Base-by-base conservation (phyloP, 2,797 vertebrate species). In the Acomys russatus region DNA sequence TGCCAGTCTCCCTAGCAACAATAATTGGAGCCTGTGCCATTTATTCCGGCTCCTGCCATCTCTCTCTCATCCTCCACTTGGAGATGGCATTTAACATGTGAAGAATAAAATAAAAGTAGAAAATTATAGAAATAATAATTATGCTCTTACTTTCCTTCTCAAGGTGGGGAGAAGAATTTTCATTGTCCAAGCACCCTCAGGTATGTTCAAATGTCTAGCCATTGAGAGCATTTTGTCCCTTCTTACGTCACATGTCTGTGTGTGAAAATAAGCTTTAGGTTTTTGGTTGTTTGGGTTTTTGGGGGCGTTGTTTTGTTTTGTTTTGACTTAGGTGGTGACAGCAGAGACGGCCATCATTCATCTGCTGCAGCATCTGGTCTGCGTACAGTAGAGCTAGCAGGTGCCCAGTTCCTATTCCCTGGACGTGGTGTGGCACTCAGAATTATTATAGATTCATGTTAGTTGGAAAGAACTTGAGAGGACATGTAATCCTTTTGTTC, bases 81-180 rank as follows among this genome's bases (percentile, higher is more conserved):
- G 78, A 83, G 83, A 90, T 22, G 74, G 74, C 56, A 61, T 90
- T 96, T 33, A 49, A 76, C 76, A 63, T 88, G 44, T 9, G 8
- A 66, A 64, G 76, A 82, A 25, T 51, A 95, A n/a, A 94, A 83
- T 23, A 94, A 95, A 73, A 71, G 3, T 73, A 80, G 64, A 25
- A 54, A 68, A 51, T n/a, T n/a, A 20, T 87, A 15, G 20, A 82
- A 90, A 84, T 96, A 18, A 96, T 92, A 93, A 95, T 74, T 54
- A 68, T 91, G n/a, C 92, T 88, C 96, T 96, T 38, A 88, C 95
- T 92, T 56, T 96, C 74, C 96, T 97, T 98, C 9, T 95, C 77
- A 98, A 99, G 99, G 87, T 99, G 99, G 99, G 99, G 99, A 82
- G 99, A 99, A 97, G 99, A 99, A 95, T 99, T 99, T 98, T 99